Base-by-base conservation (phyloP, 2,113 vertebrate genomes). In the Dryoscopus gambensis region DNA sequence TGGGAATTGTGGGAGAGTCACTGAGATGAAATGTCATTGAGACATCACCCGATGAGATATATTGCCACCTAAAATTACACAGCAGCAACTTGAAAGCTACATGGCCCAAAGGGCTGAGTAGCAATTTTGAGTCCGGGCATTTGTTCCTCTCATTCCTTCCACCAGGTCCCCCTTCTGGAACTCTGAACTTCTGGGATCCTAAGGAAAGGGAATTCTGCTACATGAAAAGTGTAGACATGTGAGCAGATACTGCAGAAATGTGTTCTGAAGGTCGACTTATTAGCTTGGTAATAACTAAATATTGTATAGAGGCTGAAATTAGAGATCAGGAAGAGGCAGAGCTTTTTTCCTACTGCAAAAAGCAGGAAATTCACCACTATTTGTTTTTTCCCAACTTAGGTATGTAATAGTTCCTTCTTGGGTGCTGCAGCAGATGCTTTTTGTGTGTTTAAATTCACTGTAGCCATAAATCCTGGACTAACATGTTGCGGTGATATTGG, bases 391-490 rank as follows among this genome's bases (percentile, higher is more conserved):
- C 35, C 65, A 27, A 6, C 42, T 47, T 52, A 35, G 10, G 12
- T 56, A n/a, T 59, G 17, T 37, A 50, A 23, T 18, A 35, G 11
- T 46, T 69, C 11, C 15, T 78, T 84, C 47, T 56, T 84, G 42
- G 44, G 13, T 78, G 20, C n/a, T 75, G 39, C 63, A 56, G 39
- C 76, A 92, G 59, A 47, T 80, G n/a, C 15, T 44, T 89, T 89
- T 74, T 31, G 7, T 50, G 19, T 70, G 21, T 67, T 93, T 89
- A 81, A 90, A 84, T 89, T 60, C n/a, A 74, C 31, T 55, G 24
- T 49, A 75, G 17, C 56, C 35, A 56, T 84, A 81, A 94, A 95
- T 75, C 16, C 15, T 31, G 75, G 47, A 52, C 52, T 79, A 95
- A 75, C 18, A 93, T n/a, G n/a, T n/a, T n/a, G n/a, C n/a, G n/a